These are phyloP conservation scores for Hiodon alosoides DNA, from an alignment of 2,113 vertebrate species.

Conservation along the genomic window DNA sequence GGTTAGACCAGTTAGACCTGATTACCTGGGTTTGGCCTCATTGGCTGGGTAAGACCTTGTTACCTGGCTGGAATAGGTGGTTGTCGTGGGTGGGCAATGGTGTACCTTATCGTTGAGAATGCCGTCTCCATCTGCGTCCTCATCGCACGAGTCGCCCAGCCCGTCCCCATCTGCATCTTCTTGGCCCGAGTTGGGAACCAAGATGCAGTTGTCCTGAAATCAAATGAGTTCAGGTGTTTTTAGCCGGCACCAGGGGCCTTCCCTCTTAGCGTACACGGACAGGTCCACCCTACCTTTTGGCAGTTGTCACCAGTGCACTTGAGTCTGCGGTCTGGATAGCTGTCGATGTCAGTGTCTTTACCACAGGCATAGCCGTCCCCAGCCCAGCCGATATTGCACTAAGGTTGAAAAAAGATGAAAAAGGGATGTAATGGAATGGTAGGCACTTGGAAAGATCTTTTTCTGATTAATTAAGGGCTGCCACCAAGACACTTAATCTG, in stretches of 20 bases:
- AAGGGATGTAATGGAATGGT: background rate
- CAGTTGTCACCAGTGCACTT: conserved; percentile 73
- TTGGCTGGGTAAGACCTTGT: background rate
- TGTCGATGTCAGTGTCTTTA: conserved; percentile 91
- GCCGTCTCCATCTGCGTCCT: conserved; percentile 87
- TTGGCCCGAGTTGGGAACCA: conserved; percentile 94
- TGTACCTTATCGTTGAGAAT: conserved; percentile 78
- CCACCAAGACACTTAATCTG: background rate
- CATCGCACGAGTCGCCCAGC: conserved; percentile 83
- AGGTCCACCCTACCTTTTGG: conserved; percentile 65
- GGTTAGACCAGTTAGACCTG: background rate
- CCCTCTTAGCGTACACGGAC: no score
- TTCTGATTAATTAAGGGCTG: no score
- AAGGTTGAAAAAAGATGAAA: conserved; percentile 23
- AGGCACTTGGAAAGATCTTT: no score
- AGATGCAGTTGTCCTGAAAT: conserved; percentile 87
- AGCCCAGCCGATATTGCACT: conserved; percentile 93
- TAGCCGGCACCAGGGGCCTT: no score
- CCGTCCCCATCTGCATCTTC: conserved; percentile 89
- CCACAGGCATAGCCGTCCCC: conserved; percentile 88
- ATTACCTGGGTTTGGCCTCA: conserved; percentile 12
- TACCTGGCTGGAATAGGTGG: no score
- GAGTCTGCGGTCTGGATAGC: conserved; percentile 79
- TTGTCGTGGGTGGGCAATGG: background rate
- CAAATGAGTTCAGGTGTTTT: background rate